A percentile compares a stretch with the other conserved stretches of the same genome.
phyloP scores from a whole-genome alignment of 2,888 invertebrate species.

The Netelia inedita region DNA sequence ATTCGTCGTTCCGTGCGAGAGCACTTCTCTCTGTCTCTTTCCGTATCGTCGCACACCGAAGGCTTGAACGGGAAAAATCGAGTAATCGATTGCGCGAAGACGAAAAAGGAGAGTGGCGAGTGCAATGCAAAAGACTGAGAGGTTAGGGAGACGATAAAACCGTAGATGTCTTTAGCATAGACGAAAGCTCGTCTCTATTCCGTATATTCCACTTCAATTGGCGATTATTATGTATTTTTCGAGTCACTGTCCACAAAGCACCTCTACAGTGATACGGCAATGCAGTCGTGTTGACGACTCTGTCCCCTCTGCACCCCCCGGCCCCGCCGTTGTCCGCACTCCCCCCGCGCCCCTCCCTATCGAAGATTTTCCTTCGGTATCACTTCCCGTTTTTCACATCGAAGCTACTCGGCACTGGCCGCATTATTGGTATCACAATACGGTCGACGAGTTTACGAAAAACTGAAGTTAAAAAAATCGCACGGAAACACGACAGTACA shows the following conservation, averaged over 20 bases:
- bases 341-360: background rate
- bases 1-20: conserved; percentile 80
- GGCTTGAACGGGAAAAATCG: conserved; percentile 18
- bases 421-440: background rate
- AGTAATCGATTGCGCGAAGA: conserved; percentile 42
- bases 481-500: background rate
- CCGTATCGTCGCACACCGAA: background rate
- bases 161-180: background rate
- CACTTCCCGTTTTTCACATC: background rate
- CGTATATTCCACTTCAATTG: background rate
- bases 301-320: background rate
- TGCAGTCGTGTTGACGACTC: too few species aligned
- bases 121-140: background rate
- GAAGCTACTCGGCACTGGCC: background rate
- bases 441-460: background rate
- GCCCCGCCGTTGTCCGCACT: background rate
- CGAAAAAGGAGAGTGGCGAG: conserved; percentile 2
- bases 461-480: background rate
- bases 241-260: background rate
- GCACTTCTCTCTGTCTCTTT: background rate
- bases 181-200: background rate
- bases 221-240: background rate
- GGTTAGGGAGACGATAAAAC: conserved; percentile 24
- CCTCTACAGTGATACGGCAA: background rate
- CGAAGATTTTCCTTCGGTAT: background rate